Base-by-base conservation (phyloP, 1,140 invertebrate genomes). In the Drosophila nikananu region DNA sequence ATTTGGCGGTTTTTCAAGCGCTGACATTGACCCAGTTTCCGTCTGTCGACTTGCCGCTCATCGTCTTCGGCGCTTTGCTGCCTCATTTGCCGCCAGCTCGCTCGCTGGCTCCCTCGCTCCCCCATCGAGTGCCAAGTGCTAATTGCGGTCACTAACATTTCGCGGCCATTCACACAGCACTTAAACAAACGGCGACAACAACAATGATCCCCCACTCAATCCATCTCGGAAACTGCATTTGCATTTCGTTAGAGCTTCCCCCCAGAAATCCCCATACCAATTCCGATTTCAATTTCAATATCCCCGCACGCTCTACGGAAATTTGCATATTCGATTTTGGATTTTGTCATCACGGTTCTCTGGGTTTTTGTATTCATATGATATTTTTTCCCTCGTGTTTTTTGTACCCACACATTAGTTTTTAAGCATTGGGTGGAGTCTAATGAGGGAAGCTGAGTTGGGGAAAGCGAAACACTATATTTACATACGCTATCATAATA, bases 121-220 rank as follows among this genome's bases (percentile, higher is more conserved):
- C 17, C 61, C 59, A 54, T 52, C 57, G 65, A 70, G 49, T 59
- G 55, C 59, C 48, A 65, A 74, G 75, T 77, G 68, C 70, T 90
- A 82, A 89, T 90, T 90, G 76, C 86, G 86, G 86, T 90, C 86
- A 90, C 65, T 80, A 86, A 77, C 86, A 80, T 90, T 90, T 86
- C 77, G 77, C 70, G 78, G 70, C 66, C 70, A 64, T 71, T 80
- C 76, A 77, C 78, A 57, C 49, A 77, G 37, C 58, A 61, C 44
- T 49, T 37, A 62, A 19, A 37, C 58, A 25, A 62, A 54, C 59
- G 32, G 15, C 39, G 37, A 10, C 59, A 44, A 44, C 60, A 48
- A 60, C 59, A 61, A n/a, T 42, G 67, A 55, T 55, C 54, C 67
- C 46, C 67, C 46, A 57, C 42, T 39, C 35, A 48, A 78, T 46